A percentile compares a stretch with the other conserved stretches of the same genome.
These are phyloP conservation scores for Theonella swinhoei DNA, from an alignment of 37 sponge, comb jelly and placozoan species.

Conservation along the genomic window DNA sequence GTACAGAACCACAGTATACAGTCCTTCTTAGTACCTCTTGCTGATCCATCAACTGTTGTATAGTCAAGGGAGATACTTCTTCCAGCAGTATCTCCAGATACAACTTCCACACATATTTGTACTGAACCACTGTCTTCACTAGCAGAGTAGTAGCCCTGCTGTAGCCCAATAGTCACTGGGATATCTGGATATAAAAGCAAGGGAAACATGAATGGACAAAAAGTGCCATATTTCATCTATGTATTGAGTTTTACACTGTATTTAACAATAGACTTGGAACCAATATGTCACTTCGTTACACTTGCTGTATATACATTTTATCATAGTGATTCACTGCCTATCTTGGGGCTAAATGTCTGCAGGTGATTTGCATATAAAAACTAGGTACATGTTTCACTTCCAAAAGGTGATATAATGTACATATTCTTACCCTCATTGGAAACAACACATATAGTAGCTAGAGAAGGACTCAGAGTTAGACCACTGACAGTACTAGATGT, in stretches of 20 bases:
- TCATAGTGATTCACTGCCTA: too few relatives aligned
- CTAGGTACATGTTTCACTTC: too few relatives aligned
- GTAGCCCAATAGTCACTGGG: background rate
- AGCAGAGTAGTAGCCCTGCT: background rate
- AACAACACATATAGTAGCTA: background rate
- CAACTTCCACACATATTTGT: background rate
- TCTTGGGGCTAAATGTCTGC: too few relatives aligned
- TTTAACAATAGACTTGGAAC: too few relatives aligned
- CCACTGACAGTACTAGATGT: background rate
- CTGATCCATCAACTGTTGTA: background rate
- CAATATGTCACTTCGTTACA: too few relatives aligned
- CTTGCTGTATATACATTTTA: too few relatives aligned
- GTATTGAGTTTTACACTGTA: too few relatives aligned
- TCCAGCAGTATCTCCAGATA: background rate
- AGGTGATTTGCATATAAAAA: too few relatives aligned
- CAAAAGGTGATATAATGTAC: too few relatives aligned
- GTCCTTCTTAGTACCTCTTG: background rate
- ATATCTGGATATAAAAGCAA: too few relatives aligned
- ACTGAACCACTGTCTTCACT: background rate
- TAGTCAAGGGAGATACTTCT: background rate
- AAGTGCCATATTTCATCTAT: too few relatives aligned
- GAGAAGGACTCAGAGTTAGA: background rate
- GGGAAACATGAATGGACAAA: background rate
- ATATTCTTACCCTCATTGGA: background rate
- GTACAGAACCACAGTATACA: too few relatives aligned